Percentiles rank a stretch among this genome's conserved stretches.
These are phyloP conservation scores for Seriola rivoliana DNA, from an alignment of 2,113 vertebrate genomes.

Conservation along the genomic window DNA sequence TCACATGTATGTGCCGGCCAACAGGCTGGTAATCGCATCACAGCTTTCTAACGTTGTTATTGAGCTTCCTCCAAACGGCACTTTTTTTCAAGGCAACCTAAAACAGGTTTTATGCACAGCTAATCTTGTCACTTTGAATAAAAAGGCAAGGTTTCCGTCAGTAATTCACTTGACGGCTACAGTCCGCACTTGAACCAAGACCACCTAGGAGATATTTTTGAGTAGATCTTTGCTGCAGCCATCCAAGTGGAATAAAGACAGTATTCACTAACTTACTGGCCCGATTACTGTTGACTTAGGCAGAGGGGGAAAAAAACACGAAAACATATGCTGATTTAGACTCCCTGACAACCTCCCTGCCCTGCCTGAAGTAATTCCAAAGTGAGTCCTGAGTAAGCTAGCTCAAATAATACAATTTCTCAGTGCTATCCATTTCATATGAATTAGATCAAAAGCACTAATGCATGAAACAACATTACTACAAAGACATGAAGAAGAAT, in stretches of 20 bases:
- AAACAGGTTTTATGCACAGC: conserved; percentile 44
- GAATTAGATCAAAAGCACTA: conserved; percentile 3
- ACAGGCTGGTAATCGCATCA: conserved; percentile 80
- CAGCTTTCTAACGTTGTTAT: conserved; percentile 83
- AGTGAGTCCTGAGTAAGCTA: conserved; percentile 18
- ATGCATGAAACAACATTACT: not conserved
- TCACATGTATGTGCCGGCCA: conserved; percentile 72
- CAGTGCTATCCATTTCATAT: conserved; percentile 22
- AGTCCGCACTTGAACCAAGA: conserved; percentile 55
- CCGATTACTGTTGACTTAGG: conserved; percentile 74
- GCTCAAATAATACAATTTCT: conserved; percentile 26
- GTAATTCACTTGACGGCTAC: conserved; percentile 51
- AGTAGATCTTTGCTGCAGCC: conserved; percentile 56
- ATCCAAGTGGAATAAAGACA: conserved; percentile 74
- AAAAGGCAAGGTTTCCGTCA: conserved; percentile 41
- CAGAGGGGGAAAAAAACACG: conserved; percentile 69
- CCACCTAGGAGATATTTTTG: conserved; percentile 73
- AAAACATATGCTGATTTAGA: conserved; percentile 78
- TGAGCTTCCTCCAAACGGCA: conserved; percentile 62
- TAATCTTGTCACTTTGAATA: conserved; percentile 66
- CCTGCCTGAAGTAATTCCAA: conserved; percentile 49
- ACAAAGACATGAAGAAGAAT: not conserved
- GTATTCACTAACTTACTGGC: conserved; percentile 76
- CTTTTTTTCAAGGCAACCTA: conserved; percentile 56
- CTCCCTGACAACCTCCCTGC: conserved; percentile 38